Base-by-base conservation (phyloP, 1,140 invertebrate genomes). In the Adoxophyes honmai region DNA sequence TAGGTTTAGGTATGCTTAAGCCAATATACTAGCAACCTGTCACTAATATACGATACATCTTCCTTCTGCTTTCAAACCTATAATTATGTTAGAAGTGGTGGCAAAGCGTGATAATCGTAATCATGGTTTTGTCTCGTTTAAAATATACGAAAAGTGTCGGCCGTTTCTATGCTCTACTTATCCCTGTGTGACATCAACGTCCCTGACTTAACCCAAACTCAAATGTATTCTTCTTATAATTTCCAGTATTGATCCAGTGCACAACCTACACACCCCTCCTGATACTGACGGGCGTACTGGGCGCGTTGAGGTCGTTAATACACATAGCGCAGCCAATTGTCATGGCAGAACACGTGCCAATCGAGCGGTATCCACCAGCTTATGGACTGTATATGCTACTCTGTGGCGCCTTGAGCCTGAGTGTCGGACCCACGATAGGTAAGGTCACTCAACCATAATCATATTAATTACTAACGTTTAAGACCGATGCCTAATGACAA, bases 321-420 rank as follows among this genome's bases (percentile, higher is more conserved):
- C 90, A 91, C 56, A 91, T 92, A 18, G 88, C 90, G 0, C 73
- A 92, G 63, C 90, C 91, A 0, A 82, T 93, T 42, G 91, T 93
- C 0, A 89, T 93, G 64, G 92, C 92, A 2, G 92, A 92, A 16
- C 89, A 92, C 61, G 88, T 92, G 8, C 86, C 91, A 0, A 90
- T 93, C 5, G 92, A 94, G 59, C 90, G 90, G 65, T 90, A 94
- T 34, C 90, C 93, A 1, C 90, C 92, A 0, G 93, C 93, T 0
- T 92, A 91, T 57, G 92, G 92, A 0, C 70, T 93, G 6, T 93
- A 92, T 60, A 93, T 93, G 91, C 84, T 93, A 13, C 71, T 91
- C 6, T 78, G 83, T 55, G 89, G 89, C 38, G 73, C 57, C 0
- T 66, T 89, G 34, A 87, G 83, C 38, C 68, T 90, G 16, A 78